Base-by-base conservation (phyloP, 2,113 vertebrate species). In the Brachypteracias leptosomus region DNA sequence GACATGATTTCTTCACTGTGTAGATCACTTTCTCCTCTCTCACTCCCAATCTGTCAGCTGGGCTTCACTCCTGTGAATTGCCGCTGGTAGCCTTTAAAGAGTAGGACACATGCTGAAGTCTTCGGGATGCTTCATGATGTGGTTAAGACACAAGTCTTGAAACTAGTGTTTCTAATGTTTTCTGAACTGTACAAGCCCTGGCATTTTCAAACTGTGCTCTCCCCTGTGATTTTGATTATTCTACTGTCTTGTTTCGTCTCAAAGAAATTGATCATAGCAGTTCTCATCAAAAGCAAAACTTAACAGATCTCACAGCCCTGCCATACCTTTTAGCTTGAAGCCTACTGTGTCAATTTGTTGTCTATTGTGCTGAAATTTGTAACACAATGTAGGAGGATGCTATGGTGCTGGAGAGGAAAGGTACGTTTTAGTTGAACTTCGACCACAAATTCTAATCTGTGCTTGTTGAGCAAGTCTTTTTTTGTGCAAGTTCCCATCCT, bases 71-170 rank as follows among this genome's bases (percentile, higher is more conserved):
- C 71, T 92, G 47, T 96, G n/a, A 93, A 85, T 95, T 94, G 83
- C 92, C 89, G 73, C 86, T 91, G 61, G 75, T 96, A 90, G 74
- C 89, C 75, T 97, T 87, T 88, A 82, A 95, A 95, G 55, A 49
- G 44, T 62, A 94, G 73, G 83, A 90, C 75, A 77, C 2, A 9
- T 86, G 44, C 54, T 49, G 17, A 73, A 92, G 66, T 62, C 67
- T 91, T 83, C 51, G 36, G 78, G 66, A 10, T 63, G 24, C 77
- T 94, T 93, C 67, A 33, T 73, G 38, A 55, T 7, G 3, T 59
- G 25, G 51, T 71, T 74, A 51, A 88, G 70, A 87, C 51, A 80
- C 21, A 74, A 65, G 20, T 80, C 96, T 81, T 71, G 36, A 19
- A 85, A 58, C 25, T 22, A 22, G 2, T 38, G 7, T 74, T 93